These are phyloP conservation scores for Pteria penguin DNA, from an alignment of 2,888 invertebrate species.

Conservation along the genomic window DNA sequence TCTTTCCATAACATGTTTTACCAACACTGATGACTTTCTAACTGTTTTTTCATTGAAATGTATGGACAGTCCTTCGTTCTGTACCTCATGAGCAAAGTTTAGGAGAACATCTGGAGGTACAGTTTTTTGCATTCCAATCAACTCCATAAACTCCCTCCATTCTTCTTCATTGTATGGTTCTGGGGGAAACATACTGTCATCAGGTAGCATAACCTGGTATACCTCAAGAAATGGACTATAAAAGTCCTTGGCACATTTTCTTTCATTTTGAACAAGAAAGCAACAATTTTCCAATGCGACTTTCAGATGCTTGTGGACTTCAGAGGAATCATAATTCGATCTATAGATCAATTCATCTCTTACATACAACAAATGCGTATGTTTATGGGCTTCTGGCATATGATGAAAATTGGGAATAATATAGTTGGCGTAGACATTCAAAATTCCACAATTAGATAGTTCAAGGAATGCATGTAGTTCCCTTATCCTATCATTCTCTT, in stretches of 20 bases:
- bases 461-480: background rate
- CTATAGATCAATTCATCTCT: background rate
- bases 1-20: background rate
- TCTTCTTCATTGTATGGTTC: background rate
- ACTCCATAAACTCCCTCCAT: background rate
- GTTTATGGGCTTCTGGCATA: background rate
- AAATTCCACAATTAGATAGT: background rate
- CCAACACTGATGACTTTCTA: background rate
- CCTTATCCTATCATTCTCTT: background rate
- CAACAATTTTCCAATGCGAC: background rate
- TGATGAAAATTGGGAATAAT: background rate
- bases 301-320: constrained; percentile 12
- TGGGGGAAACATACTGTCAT: background rate
- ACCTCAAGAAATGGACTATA: constrained; percentile 4
- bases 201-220: background rate
- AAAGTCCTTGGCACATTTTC: constrained; percentile 2
- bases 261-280: constrained; percentile 9
- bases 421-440: background rate
- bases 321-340: background rate
- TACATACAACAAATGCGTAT: background rate
- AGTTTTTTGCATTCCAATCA: background rate
- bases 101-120: background rate
- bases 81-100: background rate
- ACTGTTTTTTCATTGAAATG: background rate
- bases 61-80: background rate